These are phyloP conservation scores for Latrodectus geometricus DNA, from an alignment of 1,140 invertebrate genomes.

Conservation along the genomic window DNA sequence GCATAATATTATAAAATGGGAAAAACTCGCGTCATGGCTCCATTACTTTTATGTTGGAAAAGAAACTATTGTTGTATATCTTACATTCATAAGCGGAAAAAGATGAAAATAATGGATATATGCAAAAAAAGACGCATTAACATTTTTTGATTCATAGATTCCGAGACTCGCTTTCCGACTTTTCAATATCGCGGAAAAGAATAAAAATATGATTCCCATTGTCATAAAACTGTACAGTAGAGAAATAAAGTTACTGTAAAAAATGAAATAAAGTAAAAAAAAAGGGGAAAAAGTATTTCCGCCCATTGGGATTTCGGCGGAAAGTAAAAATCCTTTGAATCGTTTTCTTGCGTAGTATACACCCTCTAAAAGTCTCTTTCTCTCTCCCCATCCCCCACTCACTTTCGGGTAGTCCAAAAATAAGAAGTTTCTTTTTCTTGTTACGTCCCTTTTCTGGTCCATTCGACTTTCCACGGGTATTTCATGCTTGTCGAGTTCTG, in stretches of 20 bases:
- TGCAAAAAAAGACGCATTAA: conserved; percentile 24
- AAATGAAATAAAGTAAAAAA: conserved; percentile 3
- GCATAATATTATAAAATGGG: background rate
- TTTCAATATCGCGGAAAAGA: conserved; percentile 29
- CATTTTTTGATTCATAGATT: conserved; percentile 13
- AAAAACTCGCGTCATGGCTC: background rate
- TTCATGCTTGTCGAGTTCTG: conserved; percentile 33
- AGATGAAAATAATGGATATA: background rate
- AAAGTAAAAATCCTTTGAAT: conserved; percentile 54
- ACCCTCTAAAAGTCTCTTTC: conserved; percentile 26
- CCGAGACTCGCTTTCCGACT: background rate
- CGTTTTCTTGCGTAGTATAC: conserved; percentile 35
- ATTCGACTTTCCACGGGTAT: conserved; percentile 13
- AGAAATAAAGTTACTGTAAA: conserved; percentile 39
- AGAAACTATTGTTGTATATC: conserved; percentile 2
- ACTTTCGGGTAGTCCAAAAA: background rate
- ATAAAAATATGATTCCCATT: conserved; percentile 26
- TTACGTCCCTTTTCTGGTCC: conserved; percentile 11
- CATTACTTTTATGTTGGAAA: conserved; percentile 22
- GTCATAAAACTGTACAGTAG: conserved; percentile 41
- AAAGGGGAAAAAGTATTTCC: conserved; percentile 2
- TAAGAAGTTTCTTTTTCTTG: conserved; percentile 23
- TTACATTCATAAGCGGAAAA: background rate
- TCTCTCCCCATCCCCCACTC: background rate
- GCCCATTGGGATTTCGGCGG: background rate